phyloP scores from a whole-genome alignment of 2,888 invertebrate species.

The Conus canariensis region DNA sequence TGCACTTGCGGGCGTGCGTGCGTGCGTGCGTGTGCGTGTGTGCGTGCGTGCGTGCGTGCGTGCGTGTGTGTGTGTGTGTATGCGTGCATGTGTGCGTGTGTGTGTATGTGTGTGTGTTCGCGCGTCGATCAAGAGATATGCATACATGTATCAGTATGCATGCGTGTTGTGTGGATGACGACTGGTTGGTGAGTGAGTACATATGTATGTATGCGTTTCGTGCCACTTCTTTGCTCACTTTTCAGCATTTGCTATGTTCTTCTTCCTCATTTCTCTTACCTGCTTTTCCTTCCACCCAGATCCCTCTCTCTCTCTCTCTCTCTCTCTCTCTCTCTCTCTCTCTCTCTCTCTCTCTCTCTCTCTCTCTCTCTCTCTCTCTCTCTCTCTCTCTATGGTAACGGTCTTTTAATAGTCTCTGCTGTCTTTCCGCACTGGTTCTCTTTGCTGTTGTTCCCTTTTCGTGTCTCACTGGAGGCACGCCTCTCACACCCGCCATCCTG shows the following conservation, averaged over 20 bases:
- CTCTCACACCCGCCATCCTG: too few species aligned
- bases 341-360: constrained; percentile 12
- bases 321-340: constrained; percentile 14
- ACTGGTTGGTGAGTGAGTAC: background rate
- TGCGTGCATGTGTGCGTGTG: too few species aligned
- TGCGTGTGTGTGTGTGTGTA: too few species aligned
- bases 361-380: constrained; percentile 19
- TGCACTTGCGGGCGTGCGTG: background rate
- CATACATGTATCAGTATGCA: too few species aligned
- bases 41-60: background rate
- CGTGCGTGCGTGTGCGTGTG: background rate
- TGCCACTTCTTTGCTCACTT: background rate
- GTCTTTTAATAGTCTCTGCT: too few species aligned
- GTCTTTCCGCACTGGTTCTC: too few species aligned
- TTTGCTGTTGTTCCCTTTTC: too few species aligned
- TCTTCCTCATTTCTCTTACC: background rate
- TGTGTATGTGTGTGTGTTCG: too few species aligned
- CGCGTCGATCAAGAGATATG: too few species aligned
- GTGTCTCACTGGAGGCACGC: too few species aligned
- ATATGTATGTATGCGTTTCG: background rate
- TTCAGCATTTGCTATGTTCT: background rate
- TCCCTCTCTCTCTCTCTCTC: constrained; percentile 9
- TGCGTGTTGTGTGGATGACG: too few species aligned
- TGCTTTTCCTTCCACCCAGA: background rate
- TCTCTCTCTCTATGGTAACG: background rate